Evolutionary conservation across 2,113 vertebrate genomes (phyloP), one percentile per base, ranked within the genome.

Genomic region (Pelobates fuscus): DNA sequence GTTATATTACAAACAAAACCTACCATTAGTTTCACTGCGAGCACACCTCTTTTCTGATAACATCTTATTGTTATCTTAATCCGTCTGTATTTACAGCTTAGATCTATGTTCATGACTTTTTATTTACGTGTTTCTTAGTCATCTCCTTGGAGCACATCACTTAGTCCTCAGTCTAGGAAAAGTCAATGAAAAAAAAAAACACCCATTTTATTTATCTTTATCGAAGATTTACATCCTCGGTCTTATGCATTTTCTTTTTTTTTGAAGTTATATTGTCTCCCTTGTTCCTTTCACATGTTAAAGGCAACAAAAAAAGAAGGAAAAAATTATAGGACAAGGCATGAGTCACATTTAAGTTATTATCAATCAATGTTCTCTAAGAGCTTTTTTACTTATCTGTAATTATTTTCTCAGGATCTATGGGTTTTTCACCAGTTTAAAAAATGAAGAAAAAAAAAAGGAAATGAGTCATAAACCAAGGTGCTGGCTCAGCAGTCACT

Each of bases 351-450:
- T 72, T 72, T 32, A 72, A 29, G 59, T 54, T 72, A 37, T 63
- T 63, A 26, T 64, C 43, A 63, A 49, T 64, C 69, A 72, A 52
- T 63, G 70, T 63, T 25, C 60, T 72, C 59, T 58, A 57, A 67
- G 54, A 30, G 64, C 25, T 20, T 76, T 41, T 67, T 76, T 67
- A 76, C 72, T 76, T 76, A 67, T 76, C 63, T 76, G 26, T 76
- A 67, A 76, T 67, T 76, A 67, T 67, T 76, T 76, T 49, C 25
- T 7, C 54, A 60, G 29, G 52, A 60, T 58, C 63, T 72, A 58
- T 67, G 57, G 37, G 32, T 57, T 76, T 76, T 67, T 29, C 29
- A 59, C 72, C 41, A 60, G 25, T 59, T 76, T 46, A 27, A 46
- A 59, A 59, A 17, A 5, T 17, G 17, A 49, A 49, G 14, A 18